phyloP scores from a whole-genome alignment of 2,888 invertebrate species.

The Helobdella robusta region DNA sequence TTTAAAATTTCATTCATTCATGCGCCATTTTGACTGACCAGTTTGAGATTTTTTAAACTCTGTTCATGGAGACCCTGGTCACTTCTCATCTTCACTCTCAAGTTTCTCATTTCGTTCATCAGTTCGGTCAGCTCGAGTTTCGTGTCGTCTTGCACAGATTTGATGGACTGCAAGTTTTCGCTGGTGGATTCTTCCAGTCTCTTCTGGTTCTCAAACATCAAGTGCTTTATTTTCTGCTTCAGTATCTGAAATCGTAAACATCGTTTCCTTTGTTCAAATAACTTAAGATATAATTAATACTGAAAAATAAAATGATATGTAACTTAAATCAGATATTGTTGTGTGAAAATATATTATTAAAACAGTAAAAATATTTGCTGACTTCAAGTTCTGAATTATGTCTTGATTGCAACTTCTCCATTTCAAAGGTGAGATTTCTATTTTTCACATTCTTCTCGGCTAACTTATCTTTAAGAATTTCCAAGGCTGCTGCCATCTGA shows the following conservation, averaged over 20 bases:
- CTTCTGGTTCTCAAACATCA: conserved; percentile 25
- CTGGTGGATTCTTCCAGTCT: conserved; percentile 10
- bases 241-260: conserved; percentile 8
- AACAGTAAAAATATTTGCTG: neutral
- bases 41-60: conserved; percentile 13
- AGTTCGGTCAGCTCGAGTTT: neutral
- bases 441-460: neutral
- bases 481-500: neutral
- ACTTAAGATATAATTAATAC: neutral
- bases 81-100: neutral
- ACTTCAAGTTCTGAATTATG: conserved; percentile 14
- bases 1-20: neutral
- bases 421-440: conserved; percentile 6
- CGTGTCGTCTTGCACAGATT: conserved; percentile 6
- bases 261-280: neutral
- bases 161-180: conserved; percentile 17
- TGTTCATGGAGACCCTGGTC: conserved; percentile 7
- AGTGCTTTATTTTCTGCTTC: conserved; percentile 22
- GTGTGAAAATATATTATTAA: neutral
- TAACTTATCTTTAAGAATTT: neutral
- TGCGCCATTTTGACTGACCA: conserved; percentile 4
- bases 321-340: neutral
- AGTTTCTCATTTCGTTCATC: conserved; percentile 9
- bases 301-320: neutral
- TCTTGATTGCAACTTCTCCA: neutral